These are phyloP conservation scores for Isichthys henryi DNA, from an alignment of 2,113 vertebrate species.

Conservation along the genomic window DNA sequence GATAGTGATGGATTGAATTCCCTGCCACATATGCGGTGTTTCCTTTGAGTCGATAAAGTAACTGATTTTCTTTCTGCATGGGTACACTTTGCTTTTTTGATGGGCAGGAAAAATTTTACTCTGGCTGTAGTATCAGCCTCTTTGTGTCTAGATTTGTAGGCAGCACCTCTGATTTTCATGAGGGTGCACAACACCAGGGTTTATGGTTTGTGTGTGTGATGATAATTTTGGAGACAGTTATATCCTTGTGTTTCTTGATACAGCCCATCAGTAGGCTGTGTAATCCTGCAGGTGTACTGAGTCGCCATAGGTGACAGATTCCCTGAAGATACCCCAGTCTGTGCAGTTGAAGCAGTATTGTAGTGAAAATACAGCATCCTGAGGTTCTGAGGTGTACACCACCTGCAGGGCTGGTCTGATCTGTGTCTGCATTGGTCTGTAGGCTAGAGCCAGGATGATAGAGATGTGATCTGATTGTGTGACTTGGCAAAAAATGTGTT, in stretches of 20 bases:
- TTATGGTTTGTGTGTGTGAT: not conserved
- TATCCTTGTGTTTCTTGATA: not conserved
- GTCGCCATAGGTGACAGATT: not conserved
- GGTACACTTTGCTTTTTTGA: not conserved
- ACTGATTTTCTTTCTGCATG: not conserved
- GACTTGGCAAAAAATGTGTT: too few species aligned
- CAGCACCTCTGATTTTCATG: not conserved
- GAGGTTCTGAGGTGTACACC: not conserved
- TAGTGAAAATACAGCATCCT: not conserved
- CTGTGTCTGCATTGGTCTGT: not conserved
- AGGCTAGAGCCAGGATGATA: not conserved
- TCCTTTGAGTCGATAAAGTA: not conserved
- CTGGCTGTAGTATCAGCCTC: not conserved
- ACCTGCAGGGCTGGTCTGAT: not conserved
- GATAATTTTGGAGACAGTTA: not conserved
- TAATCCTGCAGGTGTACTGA: not conserved
- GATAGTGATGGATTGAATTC: not conserved
- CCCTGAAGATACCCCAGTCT: not conserved
- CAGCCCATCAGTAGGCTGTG: not conserved
- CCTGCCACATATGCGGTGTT: not conserved
- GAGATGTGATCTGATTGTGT: not conserved
- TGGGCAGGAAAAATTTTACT: not conserved
- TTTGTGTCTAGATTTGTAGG: not conserved
- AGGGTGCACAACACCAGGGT: not conserved
- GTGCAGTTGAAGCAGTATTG: not conserved